These are phyloP conservation scores for Sorex maritimensis DNA, from an alignment of 2,797 vertebrate species.

Conservation along the genomic window DNA sequence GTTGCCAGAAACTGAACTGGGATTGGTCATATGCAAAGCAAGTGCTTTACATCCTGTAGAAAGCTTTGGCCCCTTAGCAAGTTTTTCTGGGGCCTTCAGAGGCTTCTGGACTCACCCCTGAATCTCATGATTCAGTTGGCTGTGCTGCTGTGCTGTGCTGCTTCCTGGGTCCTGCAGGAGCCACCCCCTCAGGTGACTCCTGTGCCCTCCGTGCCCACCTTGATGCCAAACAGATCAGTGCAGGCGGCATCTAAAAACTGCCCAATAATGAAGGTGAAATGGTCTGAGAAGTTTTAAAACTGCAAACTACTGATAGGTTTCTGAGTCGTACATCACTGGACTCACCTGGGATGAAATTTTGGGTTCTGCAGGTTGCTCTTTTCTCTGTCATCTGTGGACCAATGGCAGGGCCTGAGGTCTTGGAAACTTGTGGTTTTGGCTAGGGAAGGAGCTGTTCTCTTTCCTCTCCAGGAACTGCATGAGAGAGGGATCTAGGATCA, in stretches of 20 bases:
- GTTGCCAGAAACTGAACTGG: no score
- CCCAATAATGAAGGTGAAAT: background rate
- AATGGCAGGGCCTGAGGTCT: background rate
- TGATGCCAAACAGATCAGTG: fast-evolving
- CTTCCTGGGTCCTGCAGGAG: no score
- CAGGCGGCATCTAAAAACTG: background rate
- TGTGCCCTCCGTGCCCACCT: background rate
- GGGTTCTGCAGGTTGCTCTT: background rate
- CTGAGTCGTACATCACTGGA: background rate
- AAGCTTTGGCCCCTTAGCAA: no score
- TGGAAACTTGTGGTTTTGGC: background rate
- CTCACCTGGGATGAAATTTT: background rate
- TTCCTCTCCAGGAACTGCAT: background rate
- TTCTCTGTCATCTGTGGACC: background rate
- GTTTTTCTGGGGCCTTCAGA: no score
- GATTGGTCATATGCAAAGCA: no score
- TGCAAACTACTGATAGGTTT: background rate
- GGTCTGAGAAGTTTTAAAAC: background rate
- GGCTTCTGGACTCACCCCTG: no score
- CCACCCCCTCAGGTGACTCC: background rate
- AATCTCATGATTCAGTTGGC: no score
- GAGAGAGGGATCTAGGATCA: slow-evolving; percentile 14
- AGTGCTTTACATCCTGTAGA: no score
- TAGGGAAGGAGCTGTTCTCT: slow-evolving; percentile 14
- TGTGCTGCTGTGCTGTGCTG: background rate